phyloP scores from a whole-genome alignment of 1,140 invertebrate species.

The Rhyzopertha dominica region DNA sequence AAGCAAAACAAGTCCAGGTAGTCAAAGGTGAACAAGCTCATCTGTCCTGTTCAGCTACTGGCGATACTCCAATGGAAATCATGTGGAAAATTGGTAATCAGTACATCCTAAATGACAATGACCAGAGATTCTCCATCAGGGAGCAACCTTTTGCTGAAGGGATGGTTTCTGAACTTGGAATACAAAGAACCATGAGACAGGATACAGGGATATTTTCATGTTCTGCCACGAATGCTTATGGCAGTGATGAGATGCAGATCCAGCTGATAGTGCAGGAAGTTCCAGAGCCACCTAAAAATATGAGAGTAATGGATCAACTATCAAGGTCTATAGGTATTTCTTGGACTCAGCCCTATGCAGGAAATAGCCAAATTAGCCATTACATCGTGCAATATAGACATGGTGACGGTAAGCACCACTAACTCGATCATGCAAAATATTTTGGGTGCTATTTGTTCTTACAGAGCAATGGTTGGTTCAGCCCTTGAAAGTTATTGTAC shows the following conservation, averaged over 20 bases:
- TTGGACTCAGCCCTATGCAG: conserved; percentile 81
- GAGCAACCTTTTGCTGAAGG: conserved; percentile 73
- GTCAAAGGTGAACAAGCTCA: conserved; percentile 69
- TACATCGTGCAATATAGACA: conserved; percentile 85
- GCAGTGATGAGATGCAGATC: conserved; percentile 85
- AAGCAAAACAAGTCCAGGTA: conserved; percentile 69
- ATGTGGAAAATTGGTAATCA: conserved; percentile 65
- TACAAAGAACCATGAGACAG: conserved; percentile 75
- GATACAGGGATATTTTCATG: conserved; percentile 89
- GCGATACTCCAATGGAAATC: conserved; percentile 84
- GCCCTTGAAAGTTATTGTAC: conserved; percentile 71
- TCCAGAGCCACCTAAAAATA: conserved; percentile 80
- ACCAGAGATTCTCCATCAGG: conserved; percentile 59
- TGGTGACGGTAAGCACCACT: conserved; percentile 61
- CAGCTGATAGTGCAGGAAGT: conserved; percentile 88
- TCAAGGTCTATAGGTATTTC: conserved; percentile 73
- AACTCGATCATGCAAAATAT: conserved; percentile 3
- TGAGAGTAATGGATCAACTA: conserved; percentile 76
- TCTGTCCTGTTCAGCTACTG: conserved; percentile 81
- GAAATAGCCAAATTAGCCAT: conserved; percentile 80
- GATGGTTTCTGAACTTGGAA: conserved; percentile 76
- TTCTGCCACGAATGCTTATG: conserved; percentile 80
- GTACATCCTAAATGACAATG: conserved; percentile 62
- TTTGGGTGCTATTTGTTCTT: conserved; percentile 30
- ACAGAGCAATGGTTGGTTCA: conserved; percentile 68